Conservation (phyloP, 2,797 vertebrate genomes). For the Oreochromis mossambicus region DNA sequence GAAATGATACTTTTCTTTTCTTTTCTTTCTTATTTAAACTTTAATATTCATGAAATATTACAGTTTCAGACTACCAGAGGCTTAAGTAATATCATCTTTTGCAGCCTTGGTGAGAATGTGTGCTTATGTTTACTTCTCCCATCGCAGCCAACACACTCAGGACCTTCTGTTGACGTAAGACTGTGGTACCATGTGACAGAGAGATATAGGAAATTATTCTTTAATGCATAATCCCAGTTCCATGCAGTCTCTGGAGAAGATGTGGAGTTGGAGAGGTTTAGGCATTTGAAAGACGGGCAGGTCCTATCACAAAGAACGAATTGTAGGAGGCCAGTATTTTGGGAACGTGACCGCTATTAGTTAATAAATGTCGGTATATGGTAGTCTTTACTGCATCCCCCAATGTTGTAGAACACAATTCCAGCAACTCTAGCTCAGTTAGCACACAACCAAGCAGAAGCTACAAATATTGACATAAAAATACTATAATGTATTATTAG, state of each 20-base stretch:
- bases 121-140: neutral
- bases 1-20: neutral
- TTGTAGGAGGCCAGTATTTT: neutral
- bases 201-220: neutral
- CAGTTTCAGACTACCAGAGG: neutral
- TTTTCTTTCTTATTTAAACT: neutral
- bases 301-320: neutral
- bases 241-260: neutral
- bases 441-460: neutral
- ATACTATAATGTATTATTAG: neutral
- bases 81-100: neutral
- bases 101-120: neutral
- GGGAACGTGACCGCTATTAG: accelerated
- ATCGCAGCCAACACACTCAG: neutral
- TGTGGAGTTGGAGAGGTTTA: accelerated
- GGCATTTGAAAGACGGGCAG: neutral
- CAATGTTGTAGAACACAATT: neutral
- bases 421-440: neutral
- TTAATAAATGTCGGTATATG: neutral
- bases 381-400: neutral
- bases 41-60: neutral
- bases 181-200: neutral
- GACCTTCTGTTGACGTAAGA: neutral
- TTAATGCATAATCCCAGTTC: neutral
- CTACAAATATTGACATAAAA: neutral